Base-by-base conservation (phyloP, 2,113 vertebrate genomes). In the Smithornis capensis region DNA sequence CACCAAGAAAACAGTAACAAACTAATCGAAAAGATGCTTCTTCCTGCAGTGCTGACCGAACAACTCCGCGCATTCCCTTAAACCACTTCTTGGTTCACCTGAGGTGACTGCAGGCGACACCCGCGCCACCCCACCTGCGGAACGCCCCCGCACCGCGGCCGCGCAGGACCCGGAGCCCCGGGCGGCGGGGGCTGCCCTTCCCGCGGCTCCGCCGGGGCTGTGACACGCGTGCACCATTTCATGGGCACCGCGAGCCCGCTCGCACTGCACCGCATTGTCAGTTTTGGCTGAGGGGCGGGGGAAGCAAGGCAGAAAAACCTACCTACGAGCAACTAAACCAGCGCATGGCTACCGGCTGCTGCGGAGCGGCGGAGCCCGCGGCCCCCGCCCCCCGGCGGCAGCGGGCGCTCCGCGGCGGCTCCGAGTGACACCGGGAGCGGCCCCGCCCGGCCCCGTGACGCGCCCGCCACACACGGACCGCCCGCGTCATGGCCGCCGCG, bases 251-350 rank as follows among this genome's bases (percentile, higher is more conserved):
- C 92, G 86, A 80, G 83, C 95, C 89, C 94, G 74, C 29, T 95
- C 86, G 94, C 85, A 89, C 82, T 75, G 92, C 79, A 92, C 77
- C 93, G 94, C 96, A 92, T 45, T 90, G 93, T 89, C 94, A 88
- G 83, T 83, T 74, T 73, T 31, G 75, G 84, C 73, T 15, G 37
- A 45, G 90, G 90, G 86, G 88, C 27, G 47, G 85, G 88, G 81
- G 87, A 73, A 96, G 94, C 77, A 96, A 97, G 62, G 94, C 96
- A 95, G 88, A 96, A 95, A 91, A 95, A 97, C 96, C 96, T 97
- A 97, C 96, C 96, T 97, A 97, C 50, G 96, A 97, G 96, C 94
- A 96, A 97, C 97, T 97, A 97, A 95, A 95, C 94, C 94, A 79
- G 94, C 91, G 94, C 96, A 98, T 94, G 94, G 95, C 96, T 94